Evolutionary conservation across 2,888 invertebrate species (phyloP).

Genomic region (Drosophila cracens): DNA sequence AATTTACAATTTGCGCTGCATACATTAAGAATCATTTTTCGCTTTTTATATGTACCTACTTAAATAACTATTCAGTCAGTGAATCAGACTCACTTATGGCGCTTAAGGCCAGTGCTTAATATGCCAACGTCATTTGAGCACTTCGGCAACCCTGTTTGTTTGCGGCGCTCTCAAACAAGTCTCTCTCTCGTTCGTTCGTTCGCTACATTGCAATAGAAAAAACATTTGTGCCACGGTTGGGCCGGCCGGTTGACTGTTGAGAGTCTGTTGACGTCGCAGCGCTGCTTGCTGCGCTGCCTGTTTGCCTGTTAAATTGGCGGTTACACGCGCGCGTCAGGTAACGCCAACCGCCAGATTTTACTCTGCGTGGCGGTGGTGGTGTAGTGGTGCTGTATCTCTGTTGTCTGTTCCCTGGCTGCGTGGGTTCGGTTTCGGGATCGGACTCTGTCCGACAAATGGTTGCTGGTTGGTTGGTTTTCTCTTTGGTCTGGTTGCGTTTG

Average conservation of each 20-base stretch:
- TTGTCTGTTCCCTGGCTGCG: conserved; percentile 10
- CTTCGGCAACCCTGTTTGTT: conserved; percentile 30
- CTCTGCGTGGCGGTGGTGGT: conserved; percentile 21
- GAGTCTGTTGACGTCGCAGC: conserved; percentile 24
- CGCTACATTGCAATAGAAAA: conserved; percentile 5
- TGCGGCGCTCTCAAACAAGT: conserved; percentile 1
- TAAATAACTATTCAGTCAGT: background rate
- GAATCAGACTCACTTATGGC: background rate
- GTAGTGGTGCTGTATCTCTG: conserved; percentile 21
- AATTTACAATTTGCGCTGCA: background rate
- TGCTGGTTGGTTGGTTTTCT: conserved; percentile 16
- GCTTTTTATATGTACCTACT: background rate
- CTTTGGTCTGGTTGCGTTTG: conserved; percentile 33
- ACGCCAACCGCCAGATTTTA: conserved; percentile 41
- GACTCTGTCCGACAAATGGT: conserved; percentile 17
- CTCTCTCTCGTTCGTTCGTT: conserved; percentile 7
- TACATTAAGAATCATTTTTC: background rate
- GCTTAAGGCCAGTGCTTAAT: background rate
- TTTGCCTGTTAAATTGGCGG: conserved; percentile 84
- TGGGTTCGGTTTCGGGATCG: conserved; percentile 28
- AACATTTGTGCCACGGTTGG: conserved; percentile 2
- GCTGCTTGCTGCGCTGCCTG: conserved; percentile 71
- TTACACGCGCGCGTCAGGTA: conserved; percentile 82
- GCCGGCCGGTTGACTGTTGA: conserved; percentile 43
- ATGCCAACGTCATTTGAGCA: conserved; percentile 5